These are phyloP conservation scores for Heterohyrax brucei DNA, from an alignment of 2,797 vertebrate genomes.

Conservation along the genomic window DNA sequence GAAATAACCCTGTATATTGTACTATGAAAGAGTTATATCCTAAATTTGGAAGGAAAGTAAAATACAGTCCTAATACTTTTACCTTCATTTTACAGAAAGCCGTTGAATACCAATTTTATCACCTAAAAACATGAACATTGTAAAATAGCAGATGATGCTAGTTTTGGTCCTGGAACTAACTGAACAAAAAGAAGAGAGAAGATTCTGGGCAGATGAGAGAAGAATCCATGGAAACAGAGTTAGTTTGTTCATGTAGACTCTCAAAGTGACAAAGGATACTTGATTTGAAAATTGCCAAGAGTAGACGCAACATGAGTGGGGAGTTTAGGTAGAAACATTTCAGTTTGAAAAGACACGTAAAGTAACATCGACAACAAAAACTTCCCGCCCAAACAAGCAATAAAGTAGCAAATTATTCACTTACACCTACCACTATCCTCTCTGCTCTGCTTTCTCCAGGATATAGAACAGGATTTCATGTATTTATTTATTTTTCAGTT, in stretches of 20 bases:
- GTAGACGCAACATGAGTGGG: not conserved
- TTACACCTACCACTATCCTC: not conserved
- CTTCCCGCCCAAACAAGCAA: not conserved
- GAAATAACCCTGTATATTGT: not conserved
- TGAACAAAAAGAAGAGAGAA: not conserved
- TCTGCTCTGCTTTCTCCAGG: not conserved
- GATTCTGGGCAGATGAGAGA: not conserved
- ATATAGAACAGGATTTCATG: not conserved
- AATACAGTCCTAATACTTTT: not conserved
- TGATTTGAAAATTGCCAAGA: not conserved
- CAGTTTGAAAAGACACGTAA: slow-evolving; percentile 14
- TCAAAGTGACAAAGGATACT: not conserved
- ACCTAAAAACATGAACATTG: not conserved
- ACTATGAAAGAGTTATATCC: not conserved
- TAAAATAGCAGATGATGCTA: not conserved
- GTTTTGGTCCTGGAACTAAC: not conserved
- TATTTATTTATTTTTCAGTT: not conserved
- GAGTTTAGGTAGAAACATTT: not conserved
- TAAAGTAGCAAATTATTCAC: not conserved
- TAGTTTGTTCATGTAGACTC: not conserved
- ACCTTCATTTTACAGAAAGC: slow-evolving; percentile 15
- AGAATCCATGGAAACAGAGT: not conserved
- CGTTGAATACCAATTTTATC: not conserved
- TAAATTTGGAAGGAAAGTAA: slow-evolving; percentile 34
- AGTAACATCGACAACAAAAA: not conserved